A percentile compares a stretch with the other conserved stretches of the same genome.
Conservation (phyloP, 35 echinoderm and acorn worm genomes). For the Chiridota heheva region DNA sequence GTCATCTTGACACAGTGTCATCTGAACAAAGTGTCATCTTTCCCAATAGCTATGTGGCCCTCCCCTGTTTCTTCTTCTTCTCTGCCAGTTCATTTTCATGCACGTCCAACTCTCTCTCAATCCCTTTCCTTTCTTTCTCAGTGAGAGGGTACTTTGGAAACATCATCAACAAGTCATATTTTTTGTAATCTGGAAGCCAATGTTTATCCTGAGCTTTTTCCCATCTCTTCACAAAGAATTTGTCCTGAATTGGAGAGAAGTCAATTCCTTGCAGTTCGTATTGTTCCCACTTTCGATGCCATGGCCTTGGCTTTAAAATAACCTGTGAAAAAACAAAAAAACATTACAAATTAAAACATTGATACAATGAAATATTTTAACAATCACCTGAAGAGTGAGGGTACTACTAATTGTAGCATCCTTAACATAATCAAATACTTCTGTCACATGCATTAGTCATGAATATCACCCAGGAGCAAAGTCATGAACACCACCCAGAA, state of each 20-base stretch:
- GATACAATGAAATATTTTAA: background rate
- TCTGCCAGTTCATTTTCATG: slow-evolving; percentile 40
- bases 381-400: no score
- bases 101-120: slow-evolving; percentile 50
- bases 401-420: no score
- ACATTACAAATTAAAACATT: background rate
- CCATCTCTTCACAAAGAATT: slow-evolving; percentile 13
- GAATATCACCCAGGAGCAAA: no score
- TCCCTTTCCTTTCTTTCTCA: slow-evolving; percentile 48
- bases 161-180: slow-evolving; percentile 71
- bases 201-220: slow-evolving; percentile 51
- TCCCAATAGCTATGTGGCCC: background rate
- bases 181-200: slow-evolving; percentile 58
- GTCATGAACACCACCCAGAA: no score
- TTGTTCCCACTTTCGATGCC: slow-evolving; percentile 85
- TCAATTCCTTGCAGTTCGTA: slow-evolving; percentile 75
- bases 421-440: no score
- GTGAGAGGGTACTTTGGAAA: slow-evolving; percentile 30
- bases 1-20: no score
- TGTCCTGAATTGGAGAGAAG: slow-evolving; percentile 54
- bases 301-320: slow-evolving; percentile 91
- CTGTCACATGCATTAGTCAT: no score
- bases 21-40: background rate
- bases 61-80: background rate
- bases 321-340: slow-evolving; percentile 57